These are phyloP conservation scores for Sebastes diaconus DNA, from an alignment of 2,797 vertebrate genomes.

Conservation along the genomic window DNA sequence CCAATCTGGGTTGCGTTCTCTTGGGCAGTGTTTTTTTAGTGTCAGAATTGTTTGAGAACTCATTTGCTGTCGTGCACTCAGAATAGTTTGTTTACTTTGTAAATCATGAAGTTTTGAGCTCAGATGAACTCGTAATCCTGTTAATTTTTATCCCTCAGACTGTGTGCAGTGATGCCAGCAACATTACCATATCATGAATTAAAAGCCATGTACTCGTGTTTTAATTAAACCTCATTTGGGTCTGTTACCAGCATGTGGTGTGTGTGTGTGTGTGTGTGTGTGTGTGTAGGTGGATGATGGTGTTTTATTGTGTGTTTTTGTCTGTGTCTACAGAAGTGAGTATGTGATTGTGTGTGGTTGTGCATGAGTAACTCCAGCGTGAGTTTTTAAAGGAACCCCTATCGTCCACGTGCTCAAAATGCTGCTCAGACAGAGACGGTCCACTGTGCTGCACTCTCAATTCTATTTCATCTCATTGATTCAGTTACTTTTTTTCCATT, in stretches of 20 bases:
- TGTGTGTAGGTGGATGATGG: constrained; percentile 3
- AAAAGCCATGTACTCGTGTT: constrained; percentile 55
- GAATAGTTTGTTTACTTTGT: constrained; percentile 37
- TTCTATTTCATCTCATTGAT: constrained; percentile 21
- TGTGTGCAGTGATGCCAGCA: constrained; percentile 40
- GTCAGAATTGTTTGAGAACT: not conserved
- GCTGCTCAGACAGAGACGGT: not conserved
- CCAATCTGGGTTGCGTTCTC: not conserved
- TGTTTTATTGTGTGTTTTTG: not conserved
- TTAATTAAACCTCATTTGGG: constrained; percentile 66
- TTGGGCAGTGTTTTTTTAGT: not conserved
- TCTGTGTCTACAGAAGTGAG: not conserved
- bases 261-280: not conserved
- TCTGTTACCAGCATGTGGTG: constrained; percentile 32
- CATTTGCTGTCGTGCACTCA: not conserved
- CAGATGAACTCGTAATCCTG: constrained; percentile 53
- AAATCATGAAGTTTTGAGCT: constrained; percentile 35
- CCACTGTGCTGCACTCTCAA: not conserved
- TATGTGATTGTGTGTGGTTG: not conserved
- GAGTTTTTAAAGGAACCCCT: constrained; percentile 10
- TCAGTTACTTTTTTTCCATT: not conserved
- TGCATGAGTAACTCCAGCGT: not conserved
- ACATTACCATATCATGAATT: constrained; percentile 64
- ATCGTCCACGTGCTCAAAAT: not conserved
- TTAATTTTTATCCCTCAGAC: constrained; percentile 40